Evolutionary conservation across 2,888 invertebrate genomes (phyloP).

Genomic region (Cistogaster globosa): DNA sequence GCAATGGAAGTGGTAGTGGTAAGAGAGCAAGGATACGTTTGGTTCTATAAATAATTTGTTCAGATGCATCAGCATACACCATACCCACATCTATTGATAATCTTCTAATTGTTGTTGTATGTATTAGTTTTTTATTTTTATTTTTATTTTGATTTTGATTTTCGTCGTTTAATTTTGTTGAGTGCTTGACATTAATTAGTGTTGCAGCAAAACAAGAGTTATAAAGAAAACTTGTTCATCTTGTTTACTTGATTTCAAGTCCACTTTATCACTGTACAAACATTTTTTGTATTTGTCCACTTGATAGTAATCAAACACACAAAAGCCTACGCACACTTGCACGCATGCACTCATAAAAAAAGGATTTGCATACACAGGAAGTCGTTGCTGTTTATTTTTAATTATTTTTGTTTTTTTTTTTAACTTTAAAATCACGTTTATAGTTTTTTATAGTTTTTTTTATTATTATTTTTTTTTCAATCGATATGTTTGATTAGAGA

Average conservation of each 20-base stretch:
- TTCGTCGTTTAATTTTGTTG: conserved; percentile 22
- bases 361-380: conserved; percentile 13
- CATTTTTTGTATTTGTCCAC: conserved; percentile 29
- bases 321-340: conserved; percentile 7
- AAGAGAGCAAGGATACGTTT: conserved; percentile 50
- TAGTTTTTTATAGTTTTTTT: background rate
- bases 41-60: conserved; percentile 54
- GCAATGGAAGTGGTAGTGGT: conserved; percentile 45
- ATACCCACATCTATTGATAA: conserved; percentile 68
- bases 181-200: conserved; percentile 37
- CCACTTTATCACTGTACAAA: conserved; percentile 14
- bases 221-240: background rate
- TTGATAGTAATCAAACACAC: conserved; percentile 33
- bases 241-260: conserved; percentile 25
- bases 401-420: background rate
- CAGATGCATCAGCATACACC: conserved; percentile 67
- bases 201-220: conserved; percentile 14
- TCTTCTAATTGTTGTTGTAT: background rate
- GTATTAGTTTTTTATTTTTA: background rate
- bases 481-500: conserved; percentile 62
- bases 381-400: background rate
- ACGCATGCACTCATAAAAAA: conserved; percentile 7
- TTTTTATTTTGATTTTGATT: background rate
- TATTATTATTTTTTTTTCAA: conserved; percentile 44
- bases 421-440: conserved; percentile 33